These are phyloP conservation scores for Anarhynchus alexandrinus DNA, from an alignment of 2,113 vertebrate species.

Conservation along the genomic window DNA sequence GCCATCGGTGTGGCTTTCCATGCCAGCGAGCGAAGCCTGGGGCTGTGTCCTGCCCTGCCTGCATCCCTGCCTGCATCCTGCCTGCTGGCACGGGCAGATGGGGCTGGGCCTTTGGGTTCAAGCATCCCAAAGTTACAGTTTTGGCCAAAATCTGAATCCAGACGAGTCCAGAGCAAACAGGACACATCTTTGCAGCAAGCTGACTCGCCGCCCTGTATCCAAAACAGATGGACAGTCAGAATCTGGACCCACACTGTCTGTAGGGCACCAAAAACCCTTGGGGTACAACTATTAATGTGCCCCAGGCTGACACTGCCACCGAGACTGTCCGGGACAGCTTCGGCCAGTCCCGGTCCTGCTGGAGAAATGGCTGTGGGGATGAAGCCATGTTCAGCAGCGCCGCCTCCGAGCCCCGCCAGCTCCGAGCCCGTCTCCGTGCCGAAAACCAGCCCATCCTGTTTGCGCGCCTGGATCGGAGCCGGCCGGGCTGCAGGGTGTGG, in stretches of 20 bases:
- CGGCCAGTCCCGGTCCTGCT: rapidly evolving
- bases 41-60: neutral
- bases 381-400: neutral
- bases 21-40: rapidly evolving
- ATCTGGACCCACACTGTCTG: neutral
- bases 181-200: rapidly evolving
- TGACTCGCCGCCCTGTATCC: rapidly evolving
- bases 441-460: neutral
- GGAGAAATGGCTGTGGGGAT: rapidly evolving
- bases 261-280: rapidly evolving
- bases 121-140: neutral
- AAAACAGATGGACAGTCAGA: rapidly evolving
- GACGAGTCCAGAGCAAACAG: neutral
- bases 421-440: rapidly evolving
- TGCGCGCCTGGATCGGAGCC: rapidly evolving
- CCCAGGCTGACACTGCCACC: rapidly evolving
- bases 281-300: rapidly evolving
- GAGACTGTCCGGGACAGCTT: neutral
- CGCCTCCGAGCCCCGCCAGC: neutral
- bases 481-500: neutral
- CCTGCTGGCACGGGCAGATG: neutral
- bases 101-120: neutral
- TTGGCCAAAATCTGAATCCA: neutral
- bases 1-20: rapidly evolving
- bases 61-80: neutral